Evolutionary conservation across 1,140 invertebrate genomes (phyloP).

Genomic region (Aphelinus atriplicis): DNA sequence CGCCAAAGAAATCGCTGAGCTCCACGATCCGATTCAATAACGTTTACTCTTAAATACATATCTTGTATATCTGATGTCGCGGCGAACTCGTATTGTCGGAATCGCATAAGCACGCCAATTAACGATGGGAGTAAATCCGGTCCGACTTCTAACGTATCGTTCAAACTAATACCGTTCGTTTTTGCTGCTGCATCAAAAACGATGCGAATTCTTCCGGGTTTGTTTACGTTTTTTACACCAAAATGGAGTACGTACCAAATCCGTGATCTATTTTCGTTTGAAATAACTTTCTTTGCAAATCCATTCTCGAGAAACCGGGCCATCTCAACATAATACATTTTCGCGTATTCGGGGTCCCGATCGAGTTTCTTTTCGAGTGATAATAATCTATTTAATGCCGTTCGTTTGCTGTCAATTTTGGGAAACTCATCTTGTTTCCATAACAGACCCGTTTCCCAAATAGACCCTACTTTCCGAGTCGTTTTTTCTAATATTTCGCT

Average conservation of each 20-base stretch:
- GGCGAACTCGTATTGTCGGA: constrained; percentile 44
- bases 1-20: constrained; percentile 50
- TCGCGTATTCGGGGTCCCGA: constrained; percentile 16
- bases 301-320: constrained; percentile 34
- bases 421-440: constrained; percentile 16
- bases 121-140: constrained; percentile 30
- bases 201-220: constrained; percentile 45
- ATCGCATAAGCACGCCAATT: constrained; percentile 48
- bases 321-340: constrained; percentile 33
- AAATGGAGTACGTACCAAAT: constrained; percentile 51
- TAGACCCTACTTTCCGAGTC: constrained; percentile 6
- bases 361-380: constrained; percentile 23
- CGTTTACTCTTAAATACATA: constrained; percentile 54
- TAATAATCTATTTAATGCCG: constrained; percentile 20
- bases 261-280: not conserved
- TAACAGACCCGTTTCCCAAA: constrained; percentile 41
- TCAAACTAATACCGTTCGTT: constrained; percentile 43
- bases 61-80: constrained; percentile 51
- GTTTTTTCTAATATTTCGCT: constrained; percentile 21
- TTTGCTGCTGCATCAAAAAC: constrained; percentile 51
- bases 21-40: constrained; percentile 43
- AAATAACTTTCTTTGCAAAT: constrained; percentile 35
- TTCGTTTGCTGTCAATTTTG: constrained; percentile 13
- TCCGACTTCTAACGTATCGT: constrained; percentile 37
- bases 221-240: constrained; percentile 45